Evolutionary conservation across 1,140 invertebrate genomes (phyloP), one percentile per base, ranked within the genome.

Genomic region (Tyrophagus putrescentiae): DNA sequence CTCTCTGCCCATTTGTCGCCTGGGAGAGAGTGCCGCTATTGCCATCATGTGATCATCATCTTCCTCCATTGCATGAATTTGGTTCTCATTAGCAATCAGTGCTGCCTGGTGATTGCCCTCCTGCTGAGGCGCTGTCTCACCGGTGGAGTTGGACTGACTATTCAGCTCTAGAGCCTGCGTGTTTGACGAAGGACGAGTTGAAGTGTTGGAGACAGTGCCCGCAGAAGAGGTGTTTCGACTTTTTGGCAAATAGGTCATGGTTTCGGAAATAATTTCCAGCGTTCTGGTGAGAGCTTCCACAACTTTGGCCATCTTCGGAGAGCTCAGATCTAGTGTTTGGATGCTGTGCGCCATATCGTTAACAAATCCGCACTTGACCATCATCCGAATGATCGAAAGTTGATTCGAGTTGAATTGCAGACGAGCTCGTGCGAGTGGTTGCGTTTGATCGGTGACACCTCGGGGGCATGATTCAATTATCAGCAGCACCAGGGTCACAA

Each of bases 381-480:
- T 48, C 7, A 29, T 79, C 65, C 80, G 78, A 4, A 89, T 84
- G 64, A 90, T 84, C 62, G 83, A 82, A 7, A 48, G 70, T 84
- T 85, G 61, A 82, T 78, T 61, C 42, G 31, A 32, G 13, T 48
- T 48, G 21, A 21, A 7, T 18, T 29, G 45, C 7, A 7, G 21
- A 48, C 21, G 7, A 25, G 7, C 13, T 25, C 45, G 45, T 21
- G 45, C 23, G 31, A 29, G 31, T 48, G 9, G 45, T 25, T 6
- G 23, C 45, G 60, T n/a, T 32, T 39, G 6, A 74, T 74, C 27
- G 71, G 69, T 0, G 75, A 67, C 71, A 70, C 69, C 69, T 27
- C 79, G 77, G 13, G 85, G 84, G 72, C 84, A 87, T 29, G 82
- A 82, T 62, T 91, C 87, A 62, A 90, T 88, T 78, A 91, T 86